Evolutionary conservation across 2,113 vertebrate species (phyloP).

Genomic region (Notechis scutatus): DNA sequence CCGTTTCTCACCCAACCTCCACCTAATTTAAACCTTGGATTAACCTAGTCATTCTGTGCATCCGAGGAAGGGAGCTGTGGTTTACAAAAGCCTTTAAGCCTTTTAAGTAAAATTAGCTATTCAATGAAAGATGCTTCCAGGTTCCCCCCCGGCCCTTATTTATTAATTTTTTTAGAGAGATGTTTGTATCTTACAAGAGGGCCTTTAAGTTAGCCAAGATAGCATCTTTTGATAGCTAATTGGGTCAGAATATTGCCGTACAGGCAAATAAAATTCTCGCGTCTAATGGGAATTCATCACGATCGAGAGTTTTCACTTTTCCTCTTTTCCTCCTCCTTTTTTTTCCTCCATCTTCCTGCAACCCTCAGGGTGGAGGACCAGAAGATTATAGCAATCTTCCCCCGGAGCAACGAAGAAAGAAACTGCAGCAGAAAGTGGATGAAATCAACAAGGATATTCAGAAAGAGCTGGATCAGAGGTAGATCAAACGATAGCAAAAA

Average conservation of each 20-base stretch:
- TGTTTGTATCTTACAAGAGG: not conserved
- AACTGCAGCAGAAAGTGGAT: conserved; percentile 91
- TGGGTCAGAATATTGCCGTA: not conserved
- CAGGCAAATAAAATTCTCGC: not conserved
- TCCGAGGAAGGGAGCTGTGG: not conserved
- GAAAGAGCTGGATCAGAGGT: conserved; percentile 96
- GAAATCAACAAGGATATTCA: conserved; percentile 93
- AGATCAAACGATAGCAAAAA: not conserved
- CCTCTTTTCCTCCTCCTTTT: not conserved
- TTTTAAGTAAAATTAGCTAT: not conserved
- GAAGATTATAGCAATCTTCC: conserved; percentile 98
- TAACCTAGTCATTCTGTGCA: not conserved
- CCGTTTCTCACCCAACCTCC: not conserved
- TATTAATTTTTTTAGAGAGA: not conserved
- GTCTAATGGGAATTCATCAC: not conserved
- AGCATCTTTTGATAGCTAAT: not conserved
- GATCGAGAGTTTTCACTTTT: not conserved
- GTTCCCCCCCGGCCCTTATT: not conserved
- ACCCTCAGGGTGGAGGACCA: conserved; percentile 85
- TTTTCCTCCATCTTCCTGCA: not conserved
- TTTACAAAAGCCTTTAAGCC: not conserved
- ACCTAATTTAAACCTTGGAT: not conserved
- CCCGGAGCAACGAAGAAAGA: conserved; percentile 95
- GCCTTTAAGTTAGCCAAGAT: not conserved
- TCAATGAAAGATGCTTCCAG: not conserved